Evolutionary conservation across 2,797 vertebrate genomes (phyloP), one percentile per base, ranked within the genome.

Genomic region (Tolypeutes matacus): DNA sequence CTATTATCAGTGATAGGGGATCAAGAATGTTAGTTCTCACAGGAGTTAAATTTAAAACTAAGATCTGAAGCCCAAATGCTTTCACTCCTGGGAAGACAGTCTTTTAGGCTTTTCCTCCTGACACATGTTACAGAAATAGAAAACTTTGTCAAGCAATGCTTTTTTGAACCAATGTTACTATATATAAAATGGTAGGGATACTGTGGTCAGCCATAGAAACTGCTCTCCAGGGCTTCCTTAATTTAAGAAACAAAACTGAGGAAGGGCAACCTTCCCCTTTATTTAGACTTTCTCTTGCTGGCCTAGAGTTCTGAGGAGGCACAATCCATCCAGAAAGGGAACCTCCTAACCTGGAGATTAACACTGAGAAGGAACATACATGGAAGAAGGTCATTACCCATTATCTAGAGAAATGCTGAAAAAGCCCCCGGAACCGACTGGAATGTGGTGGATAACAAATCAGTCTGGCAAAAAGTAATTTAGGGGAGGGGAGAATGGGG

Each of bases 81-180:
- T 90, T 84, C 39, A 70, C 69, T 7, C 36, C 58, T 60, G 58
- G 91, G 85, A 96, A 88, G 92, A 90, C 8, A 4, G 72, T 87
- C 70, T 73, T 81, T 87, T 92, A 73, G 62, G 81, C 92, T 90
- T 72, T 69, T 69, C 56, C 36, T 93, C 73, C 92, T 97, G 97
- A 96, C 94, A 91, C 93, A 96, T 92, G 96, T 92, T 90, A 97
- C 95, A 88, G 69, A 96, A 97, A 97, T 97, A 97, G 97, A 96
- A 96, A 95, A 92, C 92, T 93, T 94, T 93, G 92, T 96, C 94
- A 85, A 96, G 92, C 95, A 51, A 73, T 89, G 77, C 80, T 80
- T 95, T 83, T 4, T 53, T 83, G 7, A 89, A 65, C 70, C 46
- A 51, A 31, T 87, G 94, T 97, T 96, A 83, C 95, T 97, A 97